These are phyloP conservation scores for Gadopsis marmoratus DNA, from an alignment of 2,797 vertebrate species.

Conservation along the genomic window DNA sequence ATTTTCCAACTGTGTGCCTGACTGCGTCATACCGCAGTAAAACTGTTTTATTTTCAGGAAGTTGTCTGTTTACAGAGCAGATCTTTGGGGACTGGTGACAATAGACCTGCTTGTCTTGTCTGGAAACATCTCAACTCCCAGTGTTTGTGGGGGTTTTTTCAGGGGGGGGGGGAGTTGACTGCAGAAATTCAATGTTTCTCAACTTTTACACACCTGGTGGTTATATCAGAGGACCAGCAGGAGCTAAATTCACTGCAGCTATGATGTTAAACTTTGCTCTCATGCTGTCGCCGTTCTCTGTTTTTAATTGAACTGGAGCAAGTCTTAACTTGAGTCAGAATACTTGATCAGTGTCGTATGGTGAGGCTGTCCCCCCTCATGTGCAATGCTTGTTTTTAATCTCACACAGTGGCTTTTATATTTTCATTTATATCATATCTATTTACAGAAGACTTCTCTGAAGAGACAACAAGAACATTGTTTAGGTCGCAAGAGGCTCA, in stretches of 20 bases:
- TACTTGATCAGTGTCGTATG: constrained; percentile 37
- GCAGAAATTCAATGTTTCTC: background rate
- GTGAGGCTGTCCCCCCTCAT: constrained; percentile 6
- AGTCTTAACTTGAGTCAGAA: constrained; percentile 38
- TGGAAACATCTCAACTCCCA: constrained; percentile 19
- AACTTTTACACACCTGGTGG: background rate
- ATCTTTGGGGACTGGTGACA: constrained; percentile 52
- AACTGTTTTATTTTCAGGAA: constrained; percentile 43
- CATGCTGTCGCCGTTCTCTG: background rate
- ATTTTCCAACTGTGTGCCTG: constrained; percentile 39
- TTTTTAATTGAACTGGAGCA: constrained; percentile 29
- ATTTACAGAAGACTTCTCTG: constrained; percentile 43
- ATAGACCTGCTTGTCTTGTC: constrained; percentile 20
- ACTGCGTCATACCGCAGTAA: constrained; percentile 12
- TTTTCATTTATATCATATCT: constrained; percentile 44
- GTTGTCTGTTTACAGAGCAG: constrained; percentile 55
- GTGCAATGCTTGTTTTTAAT: constrained; percentile 33
- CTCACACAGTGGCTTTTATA: constrained; percentile 32
- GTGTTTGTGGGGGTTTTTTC: too few relatives aligned
- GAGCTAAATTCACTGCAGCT: background rate
- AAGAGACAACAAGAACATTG: constrained; percentile 45
- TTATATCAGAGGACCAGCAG: background rate
- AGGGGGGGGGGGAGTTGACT: too few relatives aligned
- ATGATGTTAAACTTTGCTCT: background rate
- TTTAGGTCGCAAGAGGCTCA: constrained; percentile 41